Conservation (phyloP, 2,113 vertebrate genomes). For the Macaca nemestrina region DNA sequence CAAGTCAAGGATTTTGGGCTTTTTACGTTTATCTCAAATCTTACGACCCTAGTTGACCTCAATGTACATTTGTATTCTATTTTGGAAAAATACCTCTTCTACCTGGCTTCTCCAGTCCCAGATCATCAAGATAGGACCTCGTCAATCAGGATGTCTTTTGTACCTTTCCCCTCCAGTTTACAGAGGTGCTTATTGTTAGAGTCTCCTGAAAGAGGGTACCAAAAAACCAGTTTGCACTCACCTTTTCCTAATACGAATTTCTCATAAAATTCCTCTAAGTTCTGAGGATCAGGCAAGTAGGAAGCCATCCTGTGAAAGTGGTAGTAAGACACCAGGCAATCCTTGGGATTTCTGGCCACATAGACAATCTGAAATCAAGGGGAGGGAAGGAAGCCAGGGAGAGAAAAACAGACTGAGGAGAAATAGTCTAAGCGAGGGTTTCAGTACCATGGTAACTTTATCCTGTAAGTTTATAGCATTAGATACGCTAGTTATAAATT, state of each 20-base stretch:
- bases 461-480: too few species aligned
- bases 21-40: neutral
- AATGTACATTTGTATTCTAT: neutral
- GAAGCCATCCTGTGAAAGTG: constrained; percentile 78
- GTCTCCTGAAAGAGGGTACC: neutral
- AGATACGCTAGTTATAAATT: neutral
- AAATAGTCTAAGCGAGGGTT: neutral
- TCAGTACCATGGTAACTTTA: too few species aligned
- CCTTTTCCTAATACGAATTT: neutral
- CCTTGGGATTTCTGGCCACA: constrained; percentile 89
- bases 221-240: neutral
- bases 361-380: constrained; percentile 84
- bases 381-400: too few species aligned
- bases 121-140: too few species aligned
- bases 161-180: neutral
- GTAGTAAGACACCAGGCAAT: constrained; percentile 87
- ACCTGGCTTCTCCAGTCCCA: neutral
- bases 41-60: neutral
- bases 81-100: neutral
- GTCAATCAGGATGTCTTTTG: neutral
- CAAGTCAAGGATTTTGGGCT: neutral
- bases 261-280: neutral
- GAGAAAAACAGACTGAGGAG: neutral
- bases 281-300: neutral
- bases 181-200: neutral